phyloP scores from a whole-genome alignment of 1,140 invertebrate species.

The Nasonia longicornis region DNA sequence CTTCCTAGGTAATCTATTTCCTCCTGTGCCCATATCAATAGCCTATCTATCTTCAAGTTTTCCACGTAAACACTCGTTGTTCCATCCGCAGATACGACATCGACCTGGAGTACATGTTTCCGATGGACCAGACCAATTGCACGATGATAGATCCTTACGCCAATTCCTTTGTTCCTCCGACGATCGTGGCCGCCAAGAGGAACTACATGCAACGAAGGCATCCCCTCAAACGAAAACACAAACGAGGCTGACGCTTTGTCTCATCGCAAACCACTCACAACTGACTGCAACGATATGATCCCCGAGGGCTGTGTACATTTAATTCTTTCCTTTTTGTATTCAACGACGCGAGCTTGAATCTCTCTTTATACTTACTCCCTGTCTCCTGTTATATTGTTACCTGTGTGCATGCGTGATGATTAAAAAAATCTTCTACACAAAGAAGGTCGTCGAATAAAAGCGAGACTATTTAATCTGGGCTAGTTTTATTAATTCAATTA shows the following conservation, averaged over 20 bases:
- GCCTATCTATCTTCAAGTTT: not conserved
- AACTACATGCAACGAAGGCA: slow-evolving; percentile 55
- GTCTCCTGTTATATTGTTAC: slow-evolving; percentile 15
- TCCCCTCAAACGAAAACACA: slow-evolving; percentile 63
- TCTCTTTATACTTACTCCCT: slow-evolving; percentile 2
- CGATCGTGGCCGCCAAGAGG: slow-evolving; percentile 49
- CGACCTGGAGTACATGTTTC: slow-evolving; percentile 84
- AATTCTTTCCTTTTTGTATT: slow-evolving; percentile 11
- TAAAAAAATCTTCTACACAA: not conserved
- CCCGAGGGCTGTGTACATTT: slow-evolving; percentile 37
- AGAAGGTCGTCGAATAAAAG: slow-evolving; percentile 4
- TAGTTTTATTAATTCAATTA: slow-evolving; percentile 71
- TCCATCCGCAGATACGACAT: slow-evolving; percentile 76
- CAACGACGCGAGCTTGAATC: not conserved
- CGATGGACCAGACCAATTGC: slow-evolving; percentile 81
- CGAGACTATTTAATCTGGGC: slow-evolving; percentile 61
- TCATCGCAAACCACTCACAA: not conserved
- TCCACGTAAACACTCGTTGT: not conserved
- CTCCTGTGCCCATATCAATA: not conserved
- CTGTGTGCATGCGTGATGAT: not conserved
- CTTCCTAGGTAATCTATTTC: slow-evolving; percentile 64
- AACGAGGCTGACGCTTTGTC: slow-evolving; percentile 18
- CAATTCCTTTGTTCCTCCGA: slow-evolving; percentile 54
- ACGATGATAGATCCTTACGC: slow-evolving; percentile 52
- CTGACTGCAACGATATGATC: not conserved